Base-by-base conservation (phyloP, 2,888 invertebrate species). In the Chrysodeixis includens region DNA sequence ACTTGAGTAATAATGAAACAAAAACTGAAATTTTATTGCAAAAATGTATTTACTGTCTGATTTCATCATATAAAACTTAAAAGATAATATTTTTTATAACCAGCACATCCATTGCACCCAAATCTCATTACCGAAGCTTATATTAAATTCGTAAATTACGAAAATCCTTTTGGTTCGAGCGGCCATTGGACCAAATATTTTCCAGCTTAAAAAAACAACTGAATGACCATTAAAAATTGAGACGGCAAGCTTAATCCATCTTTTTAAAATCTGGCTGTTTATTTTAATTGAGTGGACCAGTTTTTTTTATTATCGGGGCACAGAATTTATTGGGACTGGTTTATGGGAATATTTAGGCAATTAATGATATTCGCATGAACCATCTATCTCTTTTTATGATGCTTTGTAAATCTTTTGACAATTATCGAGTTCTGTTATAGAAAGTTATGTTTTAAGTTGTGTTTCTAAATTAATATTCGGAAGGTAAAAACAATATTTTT, bases 221-320 rank as follows among this genome's bases (percentile, higher is more conserved):
- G 46, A 49, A 49, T 10, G 0, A 0, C 16, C 32, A 69, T 70
- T 70, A 44, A 70, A 62, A 63, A n/a, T 56, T 40, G 46, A 20
- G 46, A 49, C 8, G 9, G 18, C 9, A 1, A 18, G 16, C n/a
- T n/a, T 30, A 63, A 40, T 40, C 20, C 35, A 9, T 22, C 51
- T 52, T 57, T 57, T 53, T 8, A 40, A 44, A 63, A 57, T 26
- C 20, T 56, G 18, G 35, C 51, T 70, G 74, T 62, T 62, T 74
- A 70, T 77, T 76, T 62, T 69, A 62, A 77, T 60, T 77, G 67
- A 62, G 46, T 54, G 60, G 54, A 30, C 66, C 56, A 16, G 62
- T 49, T 55, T 73, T 49, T 55, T 73, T 76, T 74, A 70, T 67
- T 57, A 69, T 59, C 65, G 51, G 60, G 40, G 51, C 52, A 46